Percentiles rank a stretch among this genome's conserved stretches.
Conservation (phyloP, 2,113 vertebrate species). For the Percopsis transmontana region DNA sequence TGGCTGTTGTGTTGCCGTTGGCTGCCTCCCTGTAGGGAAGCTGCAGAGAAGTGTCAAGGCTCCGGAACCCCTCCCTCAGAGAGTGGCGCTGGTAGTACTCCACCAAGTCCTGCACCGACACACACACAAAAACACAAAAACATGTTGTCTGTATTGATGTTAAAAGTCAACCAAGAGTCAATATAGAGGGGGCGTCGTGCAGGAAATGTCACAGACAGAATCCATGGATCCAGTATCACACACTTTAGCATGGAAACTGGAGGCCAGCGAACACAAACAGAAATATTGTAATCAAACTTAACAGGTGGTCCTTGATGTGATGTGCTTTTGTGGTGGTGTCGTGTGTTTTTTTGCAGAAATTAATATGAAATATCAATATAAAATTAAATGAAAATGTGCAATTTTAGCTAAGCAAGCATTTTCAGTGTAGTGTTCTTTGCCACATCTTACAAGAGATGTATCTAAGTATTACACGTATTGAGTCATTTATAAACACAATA, state of each 20-base stretch:
- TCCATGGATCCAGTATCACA: too few relatives aligned
- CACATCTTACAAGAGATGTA: neutral
- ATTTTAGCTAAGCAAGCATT: neutral
- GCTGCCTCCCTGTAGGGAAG: conserved; percentile 86
- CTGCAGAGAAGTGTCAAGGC: conserved; percentile 90
- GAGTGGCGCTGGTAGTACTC: conserved; percentile 93
- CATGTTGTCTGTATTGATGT: neutral
- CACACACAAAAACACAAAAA: conserved; percentile 12
- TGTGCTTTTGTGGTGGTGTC: neutral
- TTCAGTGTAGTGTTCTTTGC: neutral
- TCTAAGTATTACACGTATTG: too few relatives aligned
- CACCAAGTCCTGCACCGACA: conserved; percentile 82
- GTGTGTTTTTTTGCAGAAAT: neutral
- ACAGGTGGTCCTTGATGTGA: too few relatives aligned
- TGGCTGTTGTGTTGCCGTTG: conserved; percentile 73
- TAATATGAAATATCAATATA: neutral
- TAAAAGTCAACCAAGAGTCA: neutral
- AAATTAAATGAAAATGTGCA: neutral
- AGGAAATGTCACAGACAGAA: neutral
- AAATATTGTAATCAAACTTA: too few relatives aligned
- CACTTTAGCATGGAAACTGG: too few relatives aligned
- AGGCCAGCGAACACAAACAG: too few relatives aligned
- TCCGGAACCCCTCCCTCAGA: conserved; percentile 93
- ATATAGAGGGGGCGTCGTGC: neutral
- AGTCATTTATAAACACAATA: conserved; percentile 7